These are phyloP conservation scores for Arion vulgaris DNA, from an alignment of 1,140 invertebrate genomes.

Conservation along the genomic window DNA sequence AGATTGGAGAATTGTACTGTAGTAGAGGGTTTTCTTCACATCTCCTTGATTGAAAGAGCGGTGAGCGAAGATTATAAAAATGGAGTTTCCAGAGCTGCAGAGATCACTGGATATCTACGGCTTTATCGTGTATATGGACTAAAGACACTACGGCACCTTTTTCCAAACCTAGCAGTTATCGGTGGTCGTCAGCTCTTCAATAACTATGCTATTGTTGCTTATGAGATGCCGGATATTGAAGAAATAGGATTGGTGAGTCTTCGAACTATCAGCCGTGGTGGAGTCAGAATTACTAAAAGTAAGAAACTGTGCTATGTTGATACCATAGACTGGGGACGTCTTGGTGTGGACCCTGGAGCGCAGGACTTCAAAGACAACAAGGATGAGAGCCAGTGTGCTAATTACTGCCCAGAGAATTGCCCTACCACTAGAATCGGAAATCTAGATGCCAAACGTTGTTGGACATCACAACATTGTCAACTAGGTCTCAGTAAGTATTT, in stretches of 20 bases:
- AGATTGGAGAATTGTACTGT: constrained; percentile 85
- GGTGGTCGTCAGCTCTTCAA: constrained; percentile 87
- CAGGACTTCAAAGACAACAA: constrained; percentile 65
- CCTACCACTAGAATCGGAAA: constrained; percentile 38
- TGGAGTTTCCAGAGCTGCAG: constrained; percentile 78
- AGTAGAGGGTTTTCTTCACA: constrained; percentile 88
- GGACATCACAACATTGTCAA: constrained; percentile 66
- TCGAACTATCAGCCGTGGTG: constrained; percentile 85
- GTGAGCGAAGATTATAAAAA: constrained; percentile 53
- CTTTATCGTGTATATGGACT: constrained; percentile 85
- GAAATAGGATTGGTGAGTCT: constrained; percentile 88
- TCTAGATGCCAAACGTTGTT: constrained; percentile 55
- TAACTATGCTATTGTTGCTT: constrained; percentile 91
- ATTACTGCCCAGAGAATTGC: constrained; percentile 63
- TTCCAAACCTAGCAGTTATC: constrained; percentile 96
- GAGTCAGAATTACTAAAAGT: constrained; percentile 91
- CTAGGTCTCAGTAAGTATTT: constrained; percentile 63
- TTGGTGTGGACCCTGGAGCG: constrained; percentile 70
- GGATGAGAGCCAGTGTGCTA: constrained; percentile 62
- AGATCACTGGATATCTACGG: constrained; percentile 84
- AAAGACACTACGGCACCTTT: constrained; percentile 85
- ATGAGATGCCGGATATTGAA: constrained; percentile 77
- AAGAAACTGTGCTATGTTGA: constrained; percentile 89
- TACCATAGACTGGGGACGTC: constrained; percentile 90
- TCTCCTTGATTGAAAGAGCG: constrained; percentile 79